phyloP scores from a whole-genome alignment of 92 coral and sea anemone species.

The Anthopleura xanthogrammica region DNA sequence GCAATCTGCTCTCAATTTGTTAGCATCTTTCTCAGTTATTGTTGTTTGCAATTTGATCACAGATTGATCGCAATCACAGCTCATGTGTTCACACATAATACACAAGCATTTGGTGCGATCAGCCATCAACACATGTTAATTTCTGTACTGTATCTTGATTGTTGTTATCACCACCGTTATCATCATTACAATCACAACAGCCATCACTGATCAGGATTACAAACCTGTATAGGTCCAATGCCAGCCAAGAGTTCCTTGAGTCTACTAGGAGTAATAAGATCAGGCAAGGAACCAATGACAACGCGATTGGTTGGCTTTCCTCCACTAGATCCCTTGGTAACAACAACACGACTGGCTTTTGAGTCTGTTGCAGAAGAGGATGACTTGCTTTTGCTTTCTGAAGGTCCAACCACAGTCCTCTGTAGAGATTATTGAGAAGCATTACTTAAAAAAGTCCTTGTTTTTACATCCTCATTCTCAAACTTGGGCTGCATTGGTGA shows the following conservation, averaged over 20 bases:
- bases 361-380: constrained; percentile 66
- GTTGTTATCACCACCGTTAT: too few relatives aligned
- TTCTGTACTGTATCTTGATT: too few relatives aligned
- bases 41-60: too few relatives aligned
- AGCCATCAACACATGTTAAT: neutral
- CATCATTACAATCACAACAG: neutral
- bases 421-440: constrained; percentile 4
- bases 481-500: too few relatives aligned
- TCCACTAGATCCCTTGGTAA: constrained; percentile 84
- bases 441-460: too few relatives aligned
- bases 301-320: constrained; percentile 97
- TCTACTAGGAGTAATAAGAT: constrained; percentile 85
- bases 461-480: too few relatives aligned
- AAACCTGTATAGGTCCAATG: constrained; percentile 97
- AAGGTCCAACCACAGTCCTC: constrained; percentile 88
- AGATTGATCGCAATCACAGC: too few relatives aligned
- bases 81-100: too few relatives aligned
- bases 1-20: too few relatives aligned
- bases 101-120: too few relatives aligned
- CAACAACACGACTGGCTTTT: constrained; percentile 88
- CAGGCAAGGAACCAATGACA: constrained; percentile 94
- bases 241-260: constrained; percentile 91
- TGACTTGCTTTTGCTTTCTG: constrained; percentile 75
- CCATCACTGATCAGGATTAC: neutral
- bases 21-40: too few relatives aligned